Conservation (phyloP, 1,140 invertebrate species). For the Micrasema minimum region DNA sequence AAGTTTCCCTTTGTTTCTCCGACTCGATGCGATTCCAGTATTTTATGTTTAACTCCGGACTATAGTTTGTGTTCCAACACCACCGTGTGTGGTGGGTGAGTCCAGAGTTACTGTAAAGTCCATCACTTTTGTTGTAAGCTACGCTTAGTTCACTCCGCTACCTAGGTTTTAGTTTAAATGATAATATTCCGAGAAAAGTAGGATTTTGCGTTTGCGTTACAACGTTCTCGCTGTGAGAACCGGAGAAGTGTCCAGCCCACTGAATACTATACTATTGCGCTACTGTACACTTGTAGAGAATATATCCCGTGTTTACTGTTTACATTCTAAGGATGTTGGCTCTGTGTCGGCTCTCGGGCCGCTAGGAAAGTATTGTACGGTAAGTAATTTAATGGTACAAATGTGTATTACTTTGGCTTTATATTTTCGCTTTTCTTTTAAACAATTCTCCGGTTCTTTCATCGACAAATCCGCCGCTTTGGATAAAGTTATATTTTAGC, state of each 20-base stretch:
- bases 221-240: conserved; percentile 5
- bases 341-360: conserved; percentile 1
- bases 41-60: too few relatives aligned
- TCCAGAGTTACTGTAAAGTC: not conserved
- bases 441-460: conserved; percentile 21
- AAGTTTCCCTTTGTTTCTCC: too few relatives aligned
- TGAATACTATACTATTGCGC: too few relatives aligned
- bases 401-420: conserved; percentile 15
- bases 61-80: too few relatives aligned
- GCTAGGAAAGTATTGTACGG: conserved; percentile 30
- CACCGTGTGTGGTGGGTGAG: too few relatives aligned
- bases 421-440: not conserved
- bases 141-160: conserved; percentile 23
- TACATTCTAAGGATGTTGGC: conserved; percentile 8
- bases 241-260: not conserved
- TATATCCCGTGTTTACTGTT: not conserved
- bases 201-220: not conserved
- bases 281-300: too few relatives aligned
- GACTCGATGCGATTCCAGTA: too few relatives aligned
- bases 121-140: conserved; percentile 15
- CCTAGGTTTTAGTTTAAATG: conserved; percentile 22
- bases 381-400: conserved; percentile 41
- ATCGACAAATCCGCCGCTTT: not conserved
- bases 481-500: not conserved
- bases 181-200: conserved; percentile 21